phyloP scores from a whole-genome alignment of 92 coral and sea anemone genomes.

The Parazoanthus swiftii region DNA sequence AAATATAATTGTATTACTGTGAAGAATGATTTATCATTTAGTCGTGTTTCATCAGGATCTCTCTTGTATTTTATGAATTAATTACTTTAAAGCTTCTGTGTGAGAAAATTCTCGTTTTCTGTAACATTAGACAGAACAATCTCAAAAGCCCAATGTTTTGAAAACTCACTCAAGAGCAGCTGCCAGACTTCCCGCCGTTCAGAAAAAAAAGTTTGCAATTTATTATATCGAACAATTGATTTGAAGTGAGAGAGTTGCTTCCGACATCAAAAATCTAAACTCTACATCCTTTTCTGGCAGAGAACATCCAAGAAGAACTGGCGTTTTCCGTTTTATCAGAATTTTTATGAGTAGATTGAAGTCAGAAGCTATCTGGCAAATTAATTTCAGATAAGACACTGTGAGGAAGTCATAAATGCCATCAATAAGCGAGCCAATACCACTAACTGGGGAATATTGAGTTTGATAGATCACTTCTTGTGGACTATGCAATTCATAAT shows the following conservation, averaged over 20 bases:
- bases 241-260: constrained; percentile 10
- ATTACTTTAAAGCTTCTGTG: background rate
- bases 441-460: constrained; percentile 4
- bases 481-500: constrained; percentile 34
- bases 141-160: constrained; percentile 13
- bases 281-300: background rate
- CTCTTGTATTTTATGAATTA: background rate
- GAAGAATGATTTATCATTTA: background rate
- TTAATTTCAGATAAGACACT: constrained; percentile 40
- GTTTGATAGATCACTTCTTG: constrained; percentile 35
- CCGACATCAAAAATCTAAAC: background rate
- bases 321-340: no score
- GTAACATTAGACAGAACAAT: constrained; percentile 8
- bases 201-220: background rate
- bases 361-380: constrained; percentile 19
- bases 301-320: background rate
- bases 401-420: constrained; percentile 35
- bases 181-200: constrained; percentile 21
- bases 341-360: background rate
- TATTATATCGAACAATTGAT: background rate
- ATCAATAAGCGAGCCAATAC: constrained; percentile 32
- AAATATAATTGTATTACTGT: background rate
- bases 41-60: background rate
- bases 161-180: constrained; percentile 26
- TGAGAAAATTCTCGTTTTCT: constrained; percentile 13